Conservation (phyloP, 2,113 vertebrate species). For the Sturnira hondurensis region DNA sequence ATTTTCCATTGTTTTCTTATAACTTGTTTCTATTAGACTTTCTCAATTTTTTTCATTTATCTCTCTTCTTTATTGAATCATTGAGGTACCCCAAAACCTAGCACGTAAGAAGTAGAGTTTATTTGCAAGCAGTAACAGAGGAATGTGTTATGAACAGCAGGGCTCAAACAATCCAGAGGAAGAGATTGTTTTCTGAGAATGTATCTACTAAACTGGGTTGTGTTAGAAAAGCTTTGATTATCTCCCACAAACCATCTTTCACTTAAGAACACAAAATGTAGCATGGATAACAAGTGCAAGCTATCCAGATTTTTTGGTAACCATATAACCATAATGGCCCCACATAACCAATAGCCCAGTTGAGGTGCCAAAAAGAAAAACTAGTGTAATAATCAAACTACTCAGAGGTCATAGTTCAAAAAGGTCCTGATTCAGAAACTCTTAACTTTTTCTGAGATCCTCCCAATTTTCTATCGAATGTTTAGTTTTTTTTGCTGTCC, state of each 20-base stretch:
- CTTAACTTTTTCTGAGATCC: not conserved
- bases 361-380: not conserved
- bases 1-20: not conserved
- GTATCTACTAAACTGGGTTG: not conserved
- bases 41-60: not conserved
- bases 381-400: not conserved
- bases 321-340: not conserved
- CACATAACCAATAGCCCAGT: not conserved
- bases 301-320: not conserved
- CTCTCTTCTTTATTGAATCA: not conserved
- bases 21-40: not conserved
- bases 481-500: not conserved
- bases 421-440: not conserved
- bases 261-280: not conserved
- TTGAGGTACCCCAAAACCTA: not conserved
- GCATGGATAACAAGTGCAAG: not conserved
- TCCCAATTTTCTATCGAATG: not conserved
- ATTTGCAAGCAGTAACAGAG: not conserved
- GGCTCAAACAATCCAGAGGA: not conserved
- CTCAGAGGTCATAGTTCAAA: not conserved
- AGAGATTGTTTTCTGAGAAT: not conserved
- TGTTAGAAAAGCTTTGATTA: not conserved
- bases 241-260: not conserved
- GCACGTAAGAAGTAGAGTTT: not conserved
- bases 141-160: not conserved